Percentiles rank a stretch among this genome's conserved stretches.
Conservation (phyloP, 2,797 vertebrate species). For the Hypotaenidia okinawae region DNA sequence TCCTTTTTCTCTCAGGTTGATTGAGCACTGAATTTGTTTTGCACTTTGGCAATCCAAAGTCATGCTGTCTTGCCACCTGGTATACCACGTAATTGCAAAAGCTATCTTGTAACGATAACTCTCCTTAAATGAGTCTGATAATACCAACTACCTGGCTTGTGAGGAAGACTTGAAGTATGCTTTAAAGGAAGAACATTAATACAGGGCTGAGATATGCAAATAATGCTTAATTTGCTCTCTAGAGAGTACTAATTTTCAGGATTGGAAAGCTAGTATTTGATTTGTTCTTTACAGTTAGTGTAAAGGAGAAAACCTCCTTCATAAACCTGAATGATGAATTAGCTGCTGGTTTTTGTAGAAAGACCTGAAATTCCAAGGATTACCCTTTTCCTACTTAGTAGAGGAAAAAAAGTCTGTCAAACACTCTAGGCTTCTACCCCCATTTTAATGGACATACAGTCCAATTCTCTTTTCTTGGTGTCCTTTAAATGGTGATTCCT, state of each 20-base stretch:
- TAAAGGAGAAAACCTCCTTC: constrained; percentile 52
- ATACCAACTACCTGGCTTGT: constrained; percentile 53
- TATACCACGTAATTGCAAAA: constrained; percentile 75
- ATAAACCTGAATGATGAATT: constrained; percentile 68
- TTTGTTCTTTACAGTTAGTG: constrained; percentile 63
- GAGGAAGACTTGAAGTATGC: constrained; percentile 34
- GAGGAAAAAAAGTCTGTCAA: background rate
- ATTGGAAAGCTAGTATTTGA: constrained; percentile 68
- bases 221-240: constrained; percentile 75
- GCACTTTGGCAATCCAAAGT: constrained; percentile 76
- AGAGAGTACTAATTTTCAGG: constrained; percentile 70
- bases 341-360: constrained; percentile 40
- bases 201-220: constrained; percentile 48
- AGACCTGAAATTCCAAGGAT: constrained; percentile 32
- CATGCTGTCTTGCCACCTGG: constrained; percentile 71
- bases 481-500: background rate
- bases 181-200: constrained; percentile 66
- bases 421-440: background rate
- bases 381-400: constrained; percentile 5
- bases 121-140: constrained; percentile 73
- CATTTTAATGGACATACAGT: background rate
- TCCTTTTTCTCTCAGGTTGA: constrained; percentile 78
- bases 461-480: background rate
- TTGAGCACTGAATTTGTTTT: constrained; percentile 79
- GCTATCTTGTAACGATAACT: constrained; percentile 71